Conservation (phyloP, 2,888 invertebrate genomes). For the Drosophila bunnanda region DNA sequence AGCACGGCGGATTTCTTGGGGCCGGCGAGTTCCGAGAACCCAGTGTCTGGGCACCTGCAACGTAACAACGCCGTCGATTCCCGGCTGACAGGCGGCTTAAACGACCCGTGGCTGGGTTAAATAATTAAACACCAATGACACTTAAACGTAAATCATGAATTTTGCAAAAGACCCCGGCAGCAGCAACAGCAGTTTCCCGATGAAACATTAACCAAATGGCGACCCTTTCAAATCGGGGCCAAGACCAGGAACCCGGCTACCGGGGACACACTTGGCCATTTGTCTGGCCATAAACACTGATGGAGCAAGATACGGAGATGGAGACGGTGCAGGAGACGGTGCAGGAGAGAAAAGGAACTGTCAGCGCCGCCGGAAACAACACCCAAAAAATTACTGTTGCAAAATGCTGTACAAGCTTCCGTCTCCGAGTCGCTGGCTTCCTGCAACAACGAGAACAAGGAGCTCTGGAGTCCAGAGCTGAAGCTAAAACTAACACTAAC, state of each 20-base stretch:
- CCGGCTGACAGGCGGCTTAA: slow-evolving; percentile 54
- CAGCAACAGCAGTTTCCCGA: slow-evolving; percentile 33
- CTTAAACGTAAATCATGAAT: slow-evolving; percentile 80
- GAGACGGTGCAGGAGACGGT: not conserved
- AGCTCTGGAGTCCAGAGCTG: slow-evolving; percentile 8
- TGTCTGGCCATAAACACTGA: slow-evolving; percentile 45
- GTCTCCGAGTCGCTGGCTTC: slow-evolving; percentile 64
- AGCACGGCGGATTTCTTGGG: slow-evolving; percentile 19
- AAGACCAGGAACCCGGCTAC: slow-evolving; percentile 12
- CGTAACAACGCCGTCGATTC: slow-evolving; percentile 26
- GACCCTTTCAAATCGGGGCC: slow-evolving; percentile 44
- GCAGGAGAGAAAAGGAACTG: slow-evolving; percentile 48
- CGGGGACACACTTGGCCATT: slow-evolving; percentile 24
- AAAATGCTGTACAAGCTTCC: slow-evolving; percentile 76
- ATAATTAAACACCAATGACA: slow-evolving; percentile 79
- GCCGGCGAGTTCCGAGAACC: not conserved
- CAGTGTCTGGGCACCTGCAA: slow-evolving; percentile 12
- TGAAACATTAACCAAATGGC: slow-evolving; percentile 63
- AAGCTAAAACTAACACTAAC: slow-evolving; percentile 41
- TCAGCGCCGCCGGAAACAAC: slow-evolving; percentile 77
- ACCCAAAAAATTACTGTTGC: slow-evolving; percentile 78
- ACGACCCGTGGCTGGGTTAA: slow-evolving; percentile 63
- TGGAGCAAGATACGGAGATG: slow-evolving; percentile 16
- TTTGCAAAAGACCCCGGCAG: slow-evolving; percentile 58
- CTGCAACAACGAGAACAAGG: slow-evolving; percentile 58